Evolutionary conservation across 2,113 vertebrate genomes (phyloP), one percentile per base, ranked within the genome.

Genomic region (Taurulus bubalis): DNA sequence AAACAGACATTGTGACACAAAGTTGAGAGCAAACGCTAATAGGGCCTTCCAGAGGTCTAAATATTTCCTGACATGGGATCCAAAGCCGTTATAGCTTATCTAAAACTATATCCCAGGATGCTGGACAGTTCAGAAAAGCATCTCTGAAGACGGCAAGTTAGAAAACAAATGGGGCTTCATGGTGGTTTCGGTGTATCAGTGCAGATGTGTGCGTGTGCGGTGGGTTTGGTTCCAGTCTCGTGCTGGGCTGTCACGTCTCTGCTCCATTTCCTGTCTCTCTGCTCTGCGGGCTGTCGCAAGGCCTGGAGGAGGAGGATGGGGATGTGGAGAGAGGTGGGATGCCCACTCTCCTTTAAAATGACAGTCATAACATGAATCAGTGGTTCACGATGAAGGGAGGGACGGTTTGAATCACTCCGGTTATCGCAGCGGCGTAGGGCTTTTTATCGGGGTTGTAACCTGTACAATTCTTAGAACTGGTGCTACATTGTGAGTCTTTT

Each of bases 221-320:
- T 77, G 64, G 53, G 71, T 42, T 89, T 86, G 86, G 84, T 92
- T 91, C 87, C 87, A 87, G 86, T 66, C 75, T 87, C 87, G 58
- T 85, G 86, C 90, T 93, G 90, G 65, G 89, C 85, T 80, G 86
- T 83, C 81, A 56, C 75, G 79, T 84, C 85, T 86, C 80, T 88
- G 89, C 87, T 90, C 89, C 79, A 87, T 88, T 89, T 90, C 90
- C 80, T 90, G 89, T 86, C 73, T 80, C 65, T 66, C 59, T 56
- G 73, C 81, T 84, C 86, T 71, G 79, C 63, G 75, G 87, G 84
- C 56, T 90, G 83, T 88, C 68, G 14, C 69, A 47, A 12, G 49
- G 70, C 62, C 73, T 42, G 56, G 55, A 87, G 63, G 82, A 85
- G 56, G 67, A 55, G 45, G 45, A 47, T 18, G 45, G 0, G 79